These are phyloP conservation scores for Hylaeus anthracinus DNA, from an alignment of 1,140 invertebrate genomes.

Conservation along the genomic window DNA sequence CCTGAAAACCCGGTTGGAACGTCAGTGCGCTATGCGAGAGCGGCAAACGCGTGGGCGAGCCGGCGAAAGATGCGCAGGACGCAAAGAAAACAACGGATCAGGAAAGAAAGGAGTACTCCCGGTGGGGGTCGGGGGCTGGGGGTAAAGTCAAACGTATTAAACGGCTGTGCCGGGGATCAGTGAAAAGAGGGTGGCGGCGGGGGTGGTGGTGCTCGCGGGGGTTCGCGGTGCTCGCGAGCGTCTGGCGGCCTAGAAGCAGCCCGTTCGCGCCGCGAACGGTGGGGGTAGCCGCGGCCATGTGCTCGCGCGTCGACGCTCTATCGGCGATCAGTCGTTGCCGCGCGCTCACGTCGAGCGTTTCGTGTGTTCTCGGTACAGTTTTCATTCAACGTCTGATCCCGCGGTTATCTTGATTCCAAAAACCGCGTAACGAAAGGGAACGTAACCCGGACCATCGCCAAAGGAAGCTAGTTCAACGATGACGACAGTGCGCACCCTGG, in stretches of 20 bases:
- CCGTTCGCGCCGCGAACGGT: not conserved
- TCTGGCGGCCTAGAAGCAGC: slow-evolving; percentile 44
- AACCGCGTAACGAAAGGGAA: not conserved
- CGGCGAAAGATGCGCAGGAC: not conserved
- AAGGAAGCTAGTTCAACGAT: slow-evolving; percentile 16
- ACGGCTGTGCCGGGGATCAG: not conserved
- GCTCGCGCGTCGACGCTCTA: slow-evolving; percentile 75
- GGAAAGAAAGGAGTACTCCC: too few relatives aligned
- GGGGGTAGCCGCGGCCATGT: slow-evolving; percentile 70
- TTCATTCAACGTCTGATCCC: not conserved
- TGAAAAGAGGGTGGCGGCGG: slow-evolving; percentile 4
- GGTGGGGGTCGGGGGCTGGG: not conserved
- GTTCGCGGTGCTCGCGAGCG: not conserved
- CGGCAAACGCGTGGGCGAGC: too few relatives aligned
- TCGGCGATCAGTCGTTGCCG: slow-evolving; percentile 77
- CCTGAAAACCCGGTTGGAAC: too few relatives aligned
- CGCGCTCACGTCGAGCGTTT: slow-evolving; percentile 73
- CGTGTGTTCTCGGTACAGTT: not conserved
- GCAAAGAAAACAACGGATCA: not conserved
- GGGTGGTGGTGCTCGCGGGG: not conserved
- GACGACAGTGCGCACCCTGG: slow-evolving; percentile 28
- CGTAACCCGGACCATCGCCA: too few relatives aligned
- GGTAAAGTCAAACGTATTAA: slow-evolving; percentile 22
- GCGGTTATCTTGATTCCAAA: not conserved
- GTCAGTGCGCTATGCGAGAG: too few relatives aligned